A percentile compares a stretch with the other conserved stretches of the same genome.
phyloP scores from a whole-genome alignment of 2,113 vertebrate species.

The Syngnathus scovelli region DNA sequence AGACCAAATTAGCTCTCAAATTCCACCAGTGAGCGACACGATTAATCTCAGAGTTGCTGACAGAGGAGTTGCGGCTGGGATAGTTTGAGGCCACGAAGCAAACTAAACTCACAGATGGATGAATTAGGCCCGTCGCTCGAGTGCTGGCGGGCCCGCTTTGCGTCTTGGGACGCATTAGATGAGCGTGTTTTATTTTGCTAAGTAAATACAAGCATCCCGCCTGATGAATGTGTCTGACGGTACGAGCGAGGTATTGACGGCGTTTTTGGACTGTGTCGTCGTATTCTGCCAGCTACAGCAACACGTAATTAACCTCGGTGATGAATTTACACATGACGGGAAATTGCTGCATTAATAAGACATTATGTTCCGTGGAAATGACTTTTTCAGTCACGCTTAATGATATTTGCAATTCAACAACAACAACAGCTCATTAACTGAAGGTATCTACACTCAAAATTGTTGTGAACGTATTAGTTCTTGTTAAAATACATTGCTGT shows the following conservation, averaged over 20 bases:
- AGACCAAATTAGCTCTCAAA: constrained; percentile 5
- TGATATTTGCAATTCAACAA: constrained; percentile 1
- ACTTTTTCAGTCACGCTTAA: neutral
- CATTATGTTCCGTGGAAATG: neutral
- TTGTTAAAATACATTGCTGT: neutral
- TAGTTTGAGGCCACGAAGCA: constrained; percentile 1
- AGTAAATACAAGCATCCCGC: neutral
- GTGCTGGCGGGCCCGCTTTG: neutral
- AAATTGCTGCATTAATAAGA: constrained; percentile 1
- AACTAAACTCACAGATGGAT: neutral
- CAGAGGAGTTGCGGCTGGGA: neutral
- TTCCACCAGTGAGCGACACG: neutral
- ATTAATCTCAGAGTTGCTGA: constrained; percentile 5
- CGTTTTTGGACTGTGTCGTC: neutral
- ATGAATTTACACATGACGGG: neutral
- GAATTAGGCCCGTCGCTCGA: neutral
- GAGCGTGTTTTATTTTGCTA: neutral
- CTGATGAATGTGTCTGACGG: neutral
- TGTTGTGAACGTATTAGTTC: neutral
- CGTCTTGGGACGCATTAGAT: neutral
- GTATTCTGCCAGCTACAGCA: neutral
- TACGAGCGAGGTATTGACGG: too few relatives aligned
- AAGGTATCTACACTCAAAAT: neutral
- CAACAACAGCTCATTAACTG: neutral
- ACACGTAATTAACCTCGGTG: neutral